Conservation (phyloP, 2,113 vertebrate species). For the Sinocyclocheilus anshuiensis region DNA sequence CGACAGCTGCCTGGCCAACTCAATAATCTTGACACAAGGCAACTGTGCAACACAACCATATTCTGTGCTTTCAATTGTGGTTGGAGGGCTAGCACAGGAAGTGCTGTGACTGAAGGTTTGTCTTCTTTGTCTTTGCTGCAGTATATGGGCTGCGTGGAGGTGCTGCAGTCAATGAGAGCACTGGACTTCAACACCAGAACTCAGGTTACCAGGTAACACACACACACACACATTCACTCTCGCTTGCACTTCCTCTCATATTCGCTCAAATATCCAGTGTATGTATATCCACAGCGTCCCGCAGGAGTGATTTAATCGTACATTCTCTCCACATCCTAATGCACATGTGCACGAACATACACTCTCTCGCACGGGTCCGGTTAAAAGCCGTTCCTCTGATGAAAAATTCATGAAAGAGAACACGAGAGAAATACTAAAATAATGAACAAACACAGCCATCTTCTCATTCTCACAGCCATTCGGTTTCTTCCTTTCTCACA, state of each 20-base stretch:
- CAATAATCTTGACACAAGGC: neutral
- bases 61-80: neutral
- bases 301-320: slow-evolving; percentile 2
- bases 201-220: slow-evolving; percentile 91
- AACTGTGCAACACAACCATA: neutral
- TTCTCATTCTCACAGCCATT: neutral
- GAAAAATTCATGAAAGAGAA: slow-evolving; percentile 30
- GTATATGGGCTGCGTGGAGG: slow-evolving; percentile 97
- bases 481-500: neutral
- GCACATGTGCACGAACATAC: neutral
- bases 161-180: slow-evolving; percentile 96
- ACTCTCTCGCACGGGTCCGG: neutral
- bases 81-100: slow-evolving; percentile 52
- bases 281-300: slow-evolving; percentile 16
- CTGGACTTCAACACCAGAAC: slow-evolving; percentile 97
- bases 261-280: slow-evolving; percentile 23
- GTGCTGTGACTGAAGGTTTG: slow-evolving; percentile 53
- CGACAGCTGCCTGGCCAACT: neutral
- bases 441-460: neutral
- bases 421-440: neutral
- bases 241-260: neutral
- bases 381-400: slow-evolving; percentile 47
- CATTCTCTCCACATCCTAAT: slow-evolving; percentile 22
- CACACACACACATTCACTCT: neutral
- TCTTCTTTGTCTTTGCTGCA: slow-evolving; percentile 67